These are phyloP conservation scores for Drosophila simulans DNA, from an alignment of 1,140 invertebrate species.

Conservation along the genomic window DNA sequence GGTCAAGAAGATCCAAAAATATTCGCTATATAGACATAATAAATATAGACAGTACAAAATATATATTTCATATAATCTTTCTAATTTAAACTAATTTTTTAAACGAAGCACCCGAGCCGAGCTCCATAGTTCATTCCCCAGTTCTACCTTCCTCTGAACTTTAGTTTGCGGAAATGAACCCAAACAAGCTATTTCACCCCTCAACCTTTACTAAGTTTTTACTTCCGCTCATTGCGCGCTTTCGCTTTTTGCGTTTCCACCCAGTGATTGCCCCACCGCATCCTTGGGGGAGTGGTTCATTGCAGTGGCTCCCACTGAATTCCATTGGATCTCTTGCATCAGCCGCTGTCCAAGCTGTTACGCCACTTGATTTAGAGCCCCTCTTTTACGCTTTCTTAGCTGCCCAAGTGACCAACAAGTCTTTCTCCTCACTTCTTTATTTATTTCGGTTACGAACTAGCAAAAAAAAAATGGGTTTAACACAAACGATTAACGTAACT, in stretches of 20 bases:
- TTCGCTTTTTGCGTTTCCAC: conserved; percentile 10
- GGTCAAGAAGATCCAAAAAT: neutral
- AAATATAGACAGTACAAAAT: neutral
- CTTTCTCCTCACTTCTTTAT: conserved; percentile 16
- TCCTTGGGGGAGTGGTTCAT: conserved; percentile 16
- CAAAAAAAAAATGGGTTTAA: conserved; percentile 29
- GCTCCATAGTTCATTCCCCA: neutral
- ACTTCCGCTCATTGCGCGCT: conserved; percentile 21
- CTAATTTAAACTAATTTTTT: neutral
- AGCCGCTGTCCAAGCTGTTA: conserved; percentile 33
- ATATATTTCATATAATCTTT: neutral
- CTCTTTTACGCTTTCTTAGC: conserved; percentile 66
- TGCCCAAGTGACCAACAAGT: conserved; percentile 48
- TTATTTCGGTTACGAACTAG: conserved; percentile 29
- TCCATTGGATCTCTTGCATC: conserved; percentile 42
- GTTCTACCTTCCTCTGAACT: neutral
- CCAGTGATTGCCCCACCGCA: conserved; percentile 16
- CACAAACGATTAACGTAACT: conserved; percentile 19
- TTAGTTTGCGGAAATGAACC: neutral
- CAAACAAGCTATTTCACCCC: neutral
- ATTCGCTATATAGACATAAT: too few species aligned
- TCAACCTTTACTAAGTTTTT: too few species aligned
- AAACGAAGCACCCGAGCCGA: neutral
- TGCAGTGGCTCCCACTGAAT: neutral
- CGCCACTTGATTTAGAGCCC: conserved; percentile 30